Evolutionary conservation across 2,797 vertebrate genomes (phyloP), one percentile per base, ranked within the genome.

Genomic region (Sarcoramphus papa): DNA sequence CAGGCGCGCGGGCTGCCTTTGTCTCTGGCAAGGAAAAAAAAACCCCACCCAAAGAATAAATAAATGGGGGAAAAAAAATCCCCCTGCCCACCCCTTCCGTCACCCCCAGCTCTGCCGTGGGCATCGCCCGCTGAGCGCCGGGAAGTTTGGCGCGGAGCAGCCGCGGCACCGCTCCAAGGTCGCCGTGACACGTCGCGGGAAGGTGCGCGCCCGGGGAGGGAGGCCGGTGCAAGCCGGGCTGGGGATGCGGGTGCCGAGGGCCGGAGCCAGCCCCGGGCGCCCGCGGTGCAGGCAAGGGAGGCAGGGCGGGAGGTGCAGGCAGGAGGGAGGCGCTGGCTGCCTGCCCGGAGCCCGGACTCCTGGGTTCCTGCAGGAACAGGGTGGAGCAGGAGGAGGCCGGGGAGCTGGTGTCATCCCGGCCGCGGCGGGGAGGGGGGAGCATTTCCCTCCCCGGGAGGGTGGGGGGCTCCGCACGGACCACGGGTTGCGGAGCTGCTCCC

Each of bases 291-390:
- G 83, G 83, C 84, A 30, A 7, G 51, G 54, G 33, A 47, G 50
- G 81, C 73, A n/a, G 88, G 88, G 77, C 27, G 83, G 94, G 85
- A 74, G 80, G 83, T 19, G 86, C 68, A 28, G 90, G 94, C 91
- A 48, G 91, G 37, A 93, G 95, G 85, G 85, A 91, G 88, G 89
- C 14, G 31, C 76, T 95, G 94, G 96, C 96, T 12, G 88, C 88
- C 76, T 67, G 92, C 93, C 90, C 86, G 6, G 72, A 73, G 79
- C 88, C 64, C 16, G 90, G 94, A 73, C 93, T 94, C 91, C 85
- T 14, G 96, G 83, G 94, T 78, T 96, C 96, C 92, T 96, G 76
- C 94, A 95, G 94, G 96, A 95, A 96, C 93, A 95, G 95, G 95
- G 94, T 95, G 94, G 94, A 92, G 94, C 85, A 8, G 85, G 79